Conservation (phyloP, 2,797 vertebrate genomes). For the Premnoplex brunnescens region DNA sequence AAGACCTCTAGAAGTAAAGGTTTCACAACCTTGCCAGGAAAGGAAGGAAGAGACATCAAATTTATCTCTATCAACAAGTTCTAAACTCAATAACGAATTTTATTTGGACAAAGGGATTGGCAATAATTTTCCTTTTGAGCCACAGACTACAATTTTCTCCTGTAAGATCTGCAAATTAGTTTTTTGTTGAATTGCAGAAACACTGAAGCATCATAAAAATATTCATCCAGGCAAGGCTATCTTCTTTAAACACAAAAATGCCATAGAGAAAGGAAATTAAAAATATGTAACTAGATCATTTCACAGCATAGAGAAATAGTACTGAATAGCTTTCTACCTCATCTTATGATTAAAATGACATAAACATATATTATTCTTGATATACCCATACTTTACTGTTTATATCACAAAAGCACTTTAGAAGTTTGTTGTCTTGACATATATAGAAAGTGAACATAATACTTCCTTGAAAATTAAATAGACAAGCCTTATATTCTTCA, state of each 20-base stretch:
- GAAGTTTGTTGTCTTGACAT: not conserved
- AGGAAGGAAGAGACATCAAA: not conserved
- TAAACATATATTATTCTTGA: not conserved
- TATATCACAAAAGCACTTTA: not conserved
- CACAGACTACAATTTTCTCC: not conserved
- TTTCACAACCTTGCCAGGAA: not conserved
- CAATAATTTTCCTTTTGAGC: not conserved
- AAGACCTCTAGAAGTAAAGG: not conserved
- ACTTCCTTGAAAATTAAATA: not conserved
- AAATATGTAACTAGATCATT: not conserved
- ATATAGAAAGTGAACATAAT: not conserved
- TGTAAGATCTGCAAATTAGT: not conserved
- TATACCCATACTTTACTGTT: not conserved
- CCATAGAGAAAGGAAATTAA: not conserved
- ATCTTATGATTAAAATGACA: not conserved
- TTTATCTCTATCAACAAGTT: not conserved
- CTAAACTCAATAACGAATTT: not conserved
- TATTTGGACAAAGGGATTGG: not conserved
- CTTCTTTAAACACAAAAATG: not conserved
- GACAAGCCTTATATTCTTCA: not conserved
- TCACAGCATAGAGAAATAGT: not conserved
- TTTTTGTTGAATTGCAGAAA: fast-evolving
- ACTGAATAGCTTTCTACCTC: not conserved
- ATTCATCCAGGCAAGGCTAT: not conserved
- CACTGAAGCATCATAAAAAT: not conserved